Evolutionary conservation across 2,797 vertebrate species (phyloP).

Genomic region (Anisognathus igniventris): DNA sequence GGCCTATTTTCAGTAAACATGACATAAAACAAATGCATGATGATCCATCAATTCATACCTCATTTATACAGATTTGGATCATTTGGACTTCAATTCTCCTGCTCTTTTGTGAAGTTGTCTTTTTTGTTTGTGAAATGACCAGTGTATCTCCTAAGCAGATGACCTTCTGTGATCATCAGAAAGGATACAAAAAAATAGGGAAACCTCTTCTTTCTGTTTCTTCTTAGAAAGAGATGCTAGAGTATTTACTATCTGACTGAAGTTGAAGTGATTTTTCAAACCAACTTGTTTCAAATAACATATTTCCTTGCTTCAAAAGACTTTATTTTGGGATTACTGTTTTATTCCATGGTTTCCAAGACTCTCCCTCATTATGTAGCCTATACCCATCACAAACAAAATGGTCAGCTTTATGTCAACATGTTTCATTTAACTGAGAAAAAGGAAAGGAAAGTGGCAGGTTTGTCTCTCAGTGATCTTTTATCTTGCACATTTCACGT

Average conservation of each 20-base stretch:
- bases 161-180: neutral
- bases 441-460: neutral
- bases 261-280: neutral
- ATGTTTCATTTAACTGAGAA: neutral
- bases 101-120: neutral
- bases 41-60: neutral
- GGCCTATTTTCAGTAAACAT: neutral
- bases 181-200: neutral
- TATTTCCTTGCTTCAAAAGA: neutral
- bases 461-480: neutral
- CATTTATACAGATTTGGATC: neutral
- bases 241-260: neutral
- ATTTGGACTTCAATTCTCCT: neutral
- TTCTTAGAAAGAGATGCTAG: neutral
- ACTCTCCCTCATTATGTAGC: neutral
- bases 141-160: neutral
- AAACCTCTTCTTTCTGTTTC: neutral
- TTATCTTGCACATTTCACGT: neutral
- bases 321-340: neutral
- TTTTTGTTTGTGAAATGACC: neutral
- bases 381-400: neutral
- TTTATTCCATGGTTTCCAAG: neutral
- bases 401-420: neutral
- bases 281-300: neutral
- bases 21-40: neutral